Conservation (phyloP, 2,888 invertebrate species). For the Phlogophora meticulosa region DNA sequence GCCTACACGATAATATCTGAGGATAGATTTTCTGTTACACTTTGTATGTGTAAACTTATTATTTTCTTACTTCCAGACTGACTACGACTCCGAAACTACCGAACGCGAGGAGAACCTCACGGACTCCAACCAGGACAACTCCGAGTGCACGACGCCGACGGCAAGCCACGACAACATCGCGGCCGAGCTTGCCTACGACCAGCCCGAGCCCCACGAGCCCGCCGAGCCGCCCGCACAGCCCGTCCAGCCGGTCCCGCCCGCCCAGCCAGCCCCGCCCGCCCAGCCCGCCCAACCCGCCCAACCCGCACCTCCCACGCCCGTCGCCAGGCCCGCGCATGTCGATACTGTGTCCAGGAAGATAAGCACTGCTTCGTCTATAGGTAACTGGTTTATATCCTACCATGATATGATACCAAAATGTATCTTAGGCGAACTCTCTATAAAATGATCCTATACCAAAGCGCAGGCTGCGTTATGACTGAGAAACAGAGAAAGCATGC, state of each 20-base stretch:
- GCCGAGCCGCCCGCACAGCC: slow-evolving; percentile 31
- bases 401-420: too few relatives aligned
- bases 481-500: too few relatives aligned
- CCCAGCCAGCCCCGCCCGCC: slow-evolving; percentile 62
- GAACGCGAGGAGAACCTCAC: slow-evolving; percentile 90
- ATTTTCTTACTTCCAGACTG: slow-evolving; percentile 78
- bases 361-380: slow-evolving; percentile 87
- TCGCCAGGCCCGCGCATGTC: slow-evolving; percentile 40
- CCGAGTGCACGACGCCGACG: slow-evolving; percentile 90
- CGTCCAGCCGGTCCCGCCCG: slow-evolving; percentile 67
- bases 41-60: too few relatives aligned
- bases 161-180: slow-evolving; percentile 88
- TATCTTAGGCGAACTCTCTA: too few relatives aligned
- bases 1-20: too few relatives aligned
- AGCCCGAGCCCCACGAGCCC: slow-evolving; percentile 61
- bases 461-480: too few relatives aligned
- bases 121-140: slow-evolving; percentile 90
- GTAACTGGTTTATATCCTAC: too few relatives aligned
- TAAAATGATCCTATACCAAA: too few relatives aligned
- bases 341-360: slow-evolving; percentile 81
- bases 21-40: too few relatives aligned
- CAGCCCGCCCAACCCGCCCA: slow-evolving; percentile 27
- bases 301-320: slow-evolving; percentile 32
- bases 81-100: slow-evolving; percentile 89
- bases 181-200: slow-evolving; percentile 82